A percentile compares a stretch with the other conserved stretches of the same genome.
phyloP scores from a whole-genome alignment of 2,888 invertebrate genomes.

The Archips crataeganus region DNA sequence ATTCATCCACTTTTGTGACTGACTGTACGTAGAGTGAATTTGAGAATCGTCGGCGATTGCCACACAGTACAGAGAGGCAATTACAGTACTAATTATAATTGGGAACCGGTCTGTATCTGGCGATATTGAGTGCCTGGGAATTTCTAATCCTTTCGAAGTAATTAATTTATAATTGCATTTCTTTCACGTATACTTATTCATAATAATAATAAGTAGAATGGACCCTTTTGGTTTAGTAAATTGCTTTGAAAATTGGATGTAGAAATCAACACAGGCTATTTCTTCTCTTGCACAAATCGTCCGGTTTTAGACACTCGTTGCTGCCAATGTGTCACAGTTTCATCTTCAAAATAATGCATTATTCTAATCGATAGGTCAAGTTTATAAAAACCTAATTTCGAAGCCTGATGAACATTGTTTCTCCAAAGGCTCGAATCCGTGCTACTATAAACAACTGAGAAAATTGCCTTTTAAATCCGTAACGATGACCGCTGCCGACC shows the following conservation, averaged over 20 bases:
- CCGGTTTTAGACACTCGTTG: too few relatives aligned
- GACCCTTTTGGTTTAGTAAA: too few relatives aligned
- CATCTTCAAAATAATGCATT: too few relatives aligned
- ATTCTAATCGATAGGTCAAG: too few relatives aligned
- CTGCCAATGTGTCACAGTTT: too few relatives aligned
- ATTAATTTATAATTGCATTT: background rate
- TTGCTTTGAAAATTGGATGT: too few relatives aligned
- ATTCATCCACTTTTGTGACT: too few relatives aligned
- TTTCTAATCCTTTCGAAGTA: constrained; percentile 9
- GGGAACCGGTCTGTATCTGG: background rate
- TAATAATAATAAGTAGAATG: too few relatives aligned
- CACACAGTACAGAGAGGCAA: constrained; percentile 16
- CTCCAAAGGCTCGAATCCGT: background rate
- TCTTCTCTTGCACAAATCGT: too few relatives aligned
- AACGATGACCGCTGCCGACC: background rate
- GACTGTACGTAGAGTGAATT: constrained; percentile 13
- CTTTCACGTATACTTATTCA: too few relatives aligned
- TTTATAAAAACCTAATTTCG: background rate
- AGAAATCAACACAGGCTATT: too few relatives aligned
- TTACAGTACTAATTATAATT: constrained; percentile 30
- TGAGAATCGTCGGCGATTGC: constrained; percentile 21
- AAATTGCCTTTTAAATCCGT: background rate
- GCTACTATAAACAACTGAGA: background rate
- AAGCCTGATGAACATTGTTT: background rate
- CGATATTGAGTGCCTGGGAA: constrained; percentile 16